Conservation (phyloP, 2,888 invertebrate genomes). For the Aphodius sticticus region DNA sequence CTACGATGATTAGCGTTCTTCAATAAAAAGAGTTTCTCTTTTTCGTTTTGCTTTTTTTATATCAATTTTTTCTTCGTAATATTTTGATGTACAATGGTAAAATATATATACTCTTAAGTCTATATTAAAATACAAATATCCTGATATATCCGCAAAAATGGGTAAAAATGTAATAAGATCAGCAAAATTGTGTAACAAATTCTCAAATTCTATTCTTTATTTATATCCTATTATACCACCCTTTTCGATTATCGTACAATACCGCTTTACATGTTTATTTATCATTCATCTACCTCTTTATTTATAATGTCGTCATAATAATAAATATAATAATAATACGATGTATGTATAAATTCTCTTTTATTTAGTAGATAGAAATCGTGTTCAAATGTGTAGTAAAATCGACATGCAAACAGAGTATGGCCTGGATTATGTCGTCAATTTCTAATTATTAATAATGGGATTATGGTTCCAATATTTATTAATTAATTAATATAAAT, state of each 20-base stretch:
- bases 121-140: slow-evolving; percentile 47
- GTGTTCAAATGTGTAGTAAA: slow-evolving; percentile 61
- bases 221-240: slow-evolving; percentile 49
- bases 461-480: slow-evolving; percentile 37
- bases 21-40: neutral
- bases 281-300: slow-evolving; percentile 56
- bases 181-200: slow-evolving; percentile 57
- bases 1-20: neutral
- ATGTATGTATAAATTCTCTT: slow-evolving; percentile 55
- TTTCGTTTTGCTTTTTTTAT: slow-evolving; percentile 22
- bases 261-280: slow-evolving; percentile 59
- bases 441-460: slow-evolving; percentile 23
- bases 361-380: slow-evolving; percentile 53
- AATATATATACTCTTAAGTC: slow-evolving; percentile 48
- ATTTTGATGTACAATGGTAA: slow-evolving; percentile 26
- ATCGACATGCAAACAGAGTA: slow-evolving; percentile 60
- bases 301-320: neutral
- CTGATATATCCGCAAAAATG: slow-evolving; percentile 47
- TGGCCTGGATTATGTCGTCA: slow-evolving; percentile 55
- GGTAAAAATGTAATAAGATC: slow-evolving; percentile 50
- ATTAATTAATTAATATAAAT: slow-evolving; percentile 14
- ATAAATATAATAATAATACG: slow-evolving; percentile 49
- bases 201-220: slow-evolving; percentile 58
- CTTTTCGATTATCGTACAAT: slow-evolving; percentile 51
- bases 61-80: slow-evolving; percentile 10